Percentiles rank a stretch among this genome's conserved stretches.
These are phyloP conservation scores for Autographa pulchrina DNA, from an alignment of 2,888 invertebrate genomes.

Conservation along the genomic window DNA sequence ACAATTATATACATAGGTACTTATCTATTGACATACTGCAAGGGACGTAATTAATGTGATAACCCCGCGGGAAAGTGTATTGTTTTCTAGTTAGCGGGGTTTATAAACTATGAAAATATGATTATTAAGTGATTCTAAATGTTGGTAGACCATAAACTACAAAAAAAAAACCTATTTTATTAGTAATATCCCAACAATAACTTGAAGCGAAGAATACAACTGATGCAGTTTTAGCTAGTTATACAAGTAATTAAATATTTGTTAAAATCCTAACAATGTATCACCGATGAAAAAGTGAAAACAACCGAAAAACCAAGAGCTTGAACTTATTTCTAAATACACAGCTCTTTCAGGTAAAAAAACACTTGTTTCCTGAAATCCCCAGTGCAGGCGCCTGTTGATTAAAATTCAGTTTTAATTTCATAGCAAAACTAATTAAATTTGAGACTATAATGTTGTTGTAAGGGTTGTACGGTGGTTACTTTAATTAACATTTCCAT, in stretches of 20 bases:
- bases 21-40: too few species aligned
- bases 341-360: not conserved
- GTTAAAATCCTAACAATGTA: too few species aligned
- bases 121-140: too few species aligned
- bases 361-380: not conserved
- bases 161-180: too few species aligned
- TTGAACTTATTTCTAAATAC: not conserved
- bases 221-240: too few species aligned
- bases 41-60: constrained; percentile 10
- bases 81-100: not conserved
- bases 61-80: constrained; percentile 3
- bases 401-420: constrained; percentile 4
- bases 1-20: too few species aligned
- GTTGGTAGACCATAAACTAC: too few species aligned
- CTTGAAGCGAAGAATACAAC: too few species aligned
- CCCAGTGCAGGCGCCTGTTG: not conserved
- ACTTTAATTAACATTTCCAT: constrained; percentile 1
- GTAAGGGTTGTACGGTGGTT: not conserved
- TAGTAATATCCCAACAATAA: too few species aligned
- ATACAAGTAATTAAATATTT: too few species aligned
- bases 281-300: too few species aligned
- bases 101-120: not conserved
- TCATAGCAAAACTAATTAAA: not conserved
- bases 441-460: not conserved
- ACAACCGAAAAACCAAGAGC: not conserved